phyloP scores from a whole-genome alignment of 2,113 vertebrate species.

The Condylura cristata region DNA sequence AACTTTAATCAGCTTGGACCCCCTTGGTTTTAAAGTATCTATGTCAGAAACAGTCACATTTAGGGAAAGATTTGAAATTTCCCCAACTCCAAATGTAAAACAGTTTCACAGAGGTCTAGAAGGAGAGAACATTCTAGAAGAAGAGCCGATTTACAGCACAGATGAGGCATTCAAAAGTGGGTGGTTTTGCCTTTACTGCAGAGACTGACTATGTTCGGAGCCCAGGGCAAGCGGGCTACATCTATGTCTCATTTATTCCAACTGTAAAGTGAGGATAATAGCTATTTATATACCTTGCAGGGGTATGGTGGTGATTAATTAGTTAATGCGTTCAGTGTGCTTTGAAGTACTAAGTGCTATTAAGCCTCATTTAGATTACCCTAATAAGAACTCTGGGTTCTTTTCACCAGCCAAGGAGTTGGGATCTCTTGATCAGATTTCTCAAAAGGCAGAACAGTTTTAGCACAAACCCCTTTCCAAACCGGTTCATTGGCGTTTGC shows the following conservation, averaged over 20 bases:
- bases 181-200: not conserved
- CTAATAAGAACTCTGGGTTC: slow-evolving; percentile 55
- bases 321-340: slow-evolving; percentile 58
- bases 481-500: slow-evolving; percentile 55
- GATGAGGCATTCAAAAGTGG: not conserved
- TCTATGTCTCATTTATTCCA: slow-evolving; percentile 43
- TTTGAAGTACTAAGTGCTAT: slow-evolving; percentile 69
- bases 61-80: not conserved
- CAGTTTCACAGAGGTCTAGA: not conserved
- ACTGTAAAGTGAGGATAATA: slow-evolving; percentile 53
- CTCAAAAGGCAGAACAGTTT: slow-evolving; percentile 53
- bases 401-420: not conserved
- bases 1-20: slow-evolving; percentile 57
- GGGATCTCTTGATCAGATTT: slow-evolving; percentile 51
- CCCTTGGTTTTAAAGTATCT: slow-evolving; percentile 53
- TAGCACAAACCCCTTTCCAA: slow-evolving; percentile 25
- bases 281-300: slow-evolving; percentile 66
- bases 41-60: slow-evolving; percentile 32
- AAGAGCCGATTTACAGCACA: not conserved
- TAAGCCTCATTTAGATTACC: slow-evolving; percentile 70
- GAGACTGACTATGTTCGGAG: not conserved
- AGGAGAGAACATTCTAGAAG: not conserved
- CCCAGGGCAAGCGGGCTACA: not conserved
- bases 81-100: not conserved
- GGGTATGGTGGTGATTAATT: slow-evolving; percentile 68